phyloP scores from a whole-genome alignment of 2,797 vertebrate genomes.

The Syndactyla subalaris region DNA sequence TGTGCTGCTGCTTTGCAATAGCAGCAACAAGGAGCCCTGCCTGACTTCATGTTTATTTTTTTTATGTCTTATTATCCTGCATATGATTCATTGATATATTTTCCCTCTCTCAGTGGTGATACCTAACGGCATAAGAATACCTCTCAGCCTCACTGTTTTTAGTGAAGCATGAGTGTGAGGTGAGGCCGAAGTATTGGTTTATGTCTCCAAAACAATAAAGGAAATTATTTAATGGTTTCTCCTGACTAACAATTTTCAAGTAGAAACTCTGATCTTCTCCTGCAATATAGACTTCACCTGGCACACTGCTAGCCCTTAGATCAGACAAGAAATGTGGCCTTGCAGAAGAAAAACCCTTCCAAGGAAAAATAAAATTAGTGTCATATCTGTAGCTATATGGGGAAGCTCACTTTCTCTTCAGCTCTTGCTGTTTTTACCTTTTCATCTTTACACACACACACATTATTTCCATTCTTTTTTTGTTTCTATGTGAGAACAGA shows the following conservation, averaged over 20 bases:
- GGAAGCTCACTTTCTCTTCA: neutral
- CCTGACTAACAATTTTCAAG: neutral
- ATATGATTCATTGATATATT: neutral
- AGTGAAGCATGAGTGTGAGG: neutral
- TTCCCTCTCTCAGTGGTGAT: neutral
- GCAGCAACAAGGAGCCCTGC: neutral
- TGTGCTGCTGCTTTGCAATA: neutral
- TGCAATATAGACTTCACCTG: neutral
- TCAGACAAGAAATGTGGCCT: neutral
- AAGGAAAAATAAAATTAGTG: neutral
- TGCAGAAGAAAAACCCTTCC: neutral
- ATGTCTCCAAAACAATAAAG: neutral
- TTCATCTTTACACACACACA: neutral
- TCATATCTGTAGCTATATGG: neutral
- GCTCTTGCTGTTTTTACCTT: neutral
- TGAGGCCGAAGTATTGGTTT: neutral
- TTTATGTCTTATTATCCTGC: neutral
- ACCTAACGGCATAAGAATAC: neutral
- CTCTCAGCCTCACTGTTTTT: neutral
- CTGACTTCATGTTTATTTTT: neutral
- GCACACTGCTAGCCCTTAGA: neutral
- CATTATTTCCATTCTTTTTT: constrained; percentile 3
- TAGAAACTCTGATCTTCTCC: neutral
- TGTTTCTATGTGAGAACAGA: neutral
- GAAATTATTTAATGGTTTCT: constrained; percentile 9